Evolutionary conservation across 2,113 vertebrate species (phyloP).

Genomic region (Microcebus lehilahytsara): DNA sequence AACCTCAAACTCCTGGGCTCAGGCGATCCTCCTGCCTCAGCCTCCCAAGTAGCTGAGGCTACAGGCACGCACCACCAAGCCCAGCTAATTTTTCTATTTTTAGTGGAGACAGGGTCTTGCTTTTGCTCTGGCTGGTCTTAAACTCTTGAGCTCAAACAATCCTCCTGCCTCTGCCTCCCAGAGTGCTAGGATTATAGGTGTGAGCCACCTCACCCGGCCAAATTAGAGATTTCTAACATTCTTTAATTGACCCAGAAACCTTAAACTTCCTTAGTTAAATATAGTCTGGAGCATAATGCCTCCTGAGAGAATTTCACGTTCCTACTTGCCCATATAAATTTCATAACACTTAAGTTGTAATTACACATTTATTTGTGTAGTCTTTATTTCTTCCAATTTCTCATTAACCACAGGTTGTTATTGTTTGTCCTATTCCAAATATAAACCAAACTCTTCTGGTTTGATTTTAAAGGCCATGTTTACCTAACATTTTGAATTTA

Average conservation of each 20-base stretch:
- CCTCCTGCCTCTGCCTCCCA: no score
- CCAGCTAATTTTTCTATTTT: no score
- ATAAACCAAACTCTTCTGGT: constrained; percentile 36
- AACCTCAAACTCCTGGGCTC: no score
- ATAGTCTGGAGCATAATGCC: not conserved
- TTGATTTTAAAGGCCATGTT: constrained; percentile 26
- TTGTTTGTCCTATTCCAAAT: constrained; percentile 18
- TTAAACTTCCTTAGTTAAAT: constrained; percentile 50
- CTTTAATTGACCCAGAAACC: constrained; percentile 38
- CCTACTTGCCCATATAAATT: not conserved
- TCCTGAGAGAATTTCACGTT: not conserved
- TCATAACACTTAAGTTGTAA: constrained; percentile 25
- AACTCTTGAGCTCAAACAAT: no score
- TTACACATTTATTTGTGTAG: constrained; percentile 37
- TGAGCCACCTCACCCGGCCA: not conserved
- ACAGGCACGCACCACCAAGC: no score
- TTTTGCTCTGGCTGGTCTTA: no score
- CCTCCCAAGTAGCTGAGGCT: no score
- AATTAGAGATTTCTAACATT: constrained; percentile 53
- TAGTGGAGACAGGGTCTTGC: no score
- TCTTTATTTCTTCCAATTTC: constrained; percentile 51
- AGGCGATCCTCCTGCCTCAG: no score
- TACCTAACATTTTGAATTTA: constrained; percentile 46
- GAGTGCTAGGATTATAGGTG: no score
- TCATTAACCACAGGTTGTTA: not conserved